These are phyloP conservation scores for Gryllus longicercus DNA, from an alignment of 2,888 invertebrate species.

Conservation along the genomic window DNA sequence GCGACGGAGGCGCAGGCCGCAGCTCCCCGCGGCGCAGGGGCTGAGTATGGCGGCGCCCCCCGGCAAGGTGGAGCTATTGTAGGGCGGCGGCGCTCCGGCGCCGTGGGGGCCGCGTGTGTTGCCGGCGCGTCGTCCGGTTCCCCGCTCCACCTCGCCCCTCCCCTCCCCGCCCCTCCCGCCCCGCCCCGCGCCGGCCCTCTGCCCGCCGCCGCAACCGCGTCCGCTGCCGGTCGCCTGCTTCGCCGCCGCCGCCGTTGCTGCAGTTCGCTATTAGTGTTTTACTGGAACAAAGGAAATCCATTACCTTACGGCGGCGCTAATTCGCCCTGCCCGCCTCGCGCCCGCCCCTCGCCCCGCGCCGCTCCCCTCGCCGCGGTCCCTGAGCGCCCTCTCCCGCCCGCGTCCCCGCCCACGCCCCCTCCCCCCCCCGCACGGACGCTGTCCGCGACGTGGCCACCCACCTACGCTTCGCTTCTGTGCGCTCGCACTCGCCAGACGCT, in stretches of 20 bases:
- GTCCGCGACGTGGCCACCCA: no score
- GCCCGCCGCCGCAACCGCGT: neutral
- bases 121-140: neutral
- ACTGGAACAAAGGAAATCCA: constrained; percentile 8
- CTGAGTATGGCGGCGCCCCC: neutral
- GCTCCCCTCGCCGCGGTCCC: neutral
- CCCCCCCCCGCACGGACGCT: neutral
- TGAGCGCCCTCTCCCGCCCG: neutral
- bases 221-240: constrained; percentile 6
- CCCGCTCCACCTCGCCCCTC: neutral
- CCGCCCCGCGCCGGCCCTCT: neutral
- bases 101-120: neutral
- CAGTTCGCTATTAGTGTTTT: constrained; percentile 17
- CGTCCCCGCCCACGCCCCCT: neutral
- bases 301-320: constrained; percentile 6
- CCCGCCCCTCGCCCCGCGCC: neutral
- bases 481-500: no score
- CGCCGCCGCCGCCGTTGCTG: neutral
- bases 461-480: no score
- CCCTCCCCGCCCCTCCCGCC: neutral
- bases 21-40: neutral
- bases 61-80: neutral
- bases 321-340: neutral
- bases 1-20: neutral
- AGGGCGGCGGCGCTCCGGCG: neutral